Evolutionary conservation across 2,888 invertebrate genomes (phyloP), one percentile per base, ranked within the genome.

Genomic region (Neria commutata): DNA sequence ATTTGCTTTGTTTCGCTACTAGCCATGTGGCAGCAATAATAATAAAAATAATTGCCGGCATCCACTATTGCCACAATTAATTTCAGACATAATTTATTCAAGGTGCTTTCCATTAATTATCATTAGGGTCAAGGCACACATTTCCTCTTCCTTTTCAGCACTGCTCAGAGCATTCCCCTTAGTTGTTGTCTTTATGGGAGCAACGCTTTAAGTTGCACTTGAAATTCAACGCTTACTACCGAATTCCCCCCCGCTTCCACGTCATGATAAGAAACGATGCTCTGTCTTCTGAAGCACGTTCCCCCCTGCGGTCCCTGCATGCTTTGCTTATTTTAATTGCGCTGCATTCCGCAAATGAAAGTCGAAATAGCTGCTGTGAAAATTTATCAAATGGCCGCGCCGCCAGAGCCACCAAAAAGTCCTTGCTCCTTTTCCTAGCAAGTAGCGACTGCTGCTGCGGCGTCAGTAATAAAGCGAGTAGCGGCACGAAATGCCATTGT

Each of bases 171-270:
- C 42, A 59, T 46, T 59, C 16, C 11, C 46, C 25, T 52, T 53
- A 54, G 37, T 51, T 57, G 40, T 50, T 55, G 19, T 21, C n/a
- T n/a, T 40, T 49, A 54, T n/a, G 10, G 23, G 42, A 55, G 33
- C 14, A 17, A 17, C 11, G 2, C 14, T 46, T 16, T 16, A 19
- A 14, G 11, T n/a, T 5, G 10, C 54, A 34, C 45, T 61, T 56
- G 61, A 65, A 61, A 62, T 66, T 66, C 64, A 66, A 66, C 64
- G n/a, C n/a, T n/a, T n/a, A n/a, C n/a, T n/a, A n/a, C n/a, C n/a
- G 66, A 66, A 64, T 64, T 64, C 61, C 61, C 64, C 59, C 62
- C 62, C 63, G 54, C 37, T 58, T 58, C 57, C 58, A 56, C 60
- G 54, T 50, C 52, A 17, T 2, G 50, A 50, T 50, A 50, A 50